Base-by-base conservation (phyloP, 2,113 vertebrate genomes). In the Falco punctatus region DNA sequence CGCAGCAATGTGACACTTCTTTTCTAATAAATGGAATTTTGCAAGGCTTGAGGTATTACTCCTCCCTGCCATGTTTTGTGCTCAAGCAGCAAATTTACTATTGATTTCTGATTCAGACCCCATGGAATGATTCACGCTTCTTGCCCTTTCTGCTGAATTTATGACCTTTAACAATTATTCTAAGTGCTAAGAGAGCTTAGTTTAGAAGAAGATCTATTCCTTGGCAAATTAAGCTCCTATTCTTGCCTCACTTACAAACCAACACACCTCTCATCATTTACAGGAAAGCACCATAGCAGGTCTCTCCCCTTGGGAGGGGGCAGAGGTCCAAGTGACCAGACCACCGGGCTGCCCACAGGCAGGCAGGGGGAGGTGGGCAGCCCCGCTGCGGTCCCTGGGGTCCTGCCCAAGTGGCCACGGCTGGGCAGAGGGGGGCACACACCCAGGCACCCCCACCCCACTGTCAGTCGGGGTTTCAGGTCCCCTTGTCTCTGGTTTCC, bases 11-110 rank as follows among this genome's bases (percentile, higher is more conserved):
- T 87, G 81, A 91, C 87, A 42, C 73, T 75, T 80, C 72, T 83
- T 79, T 86, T 59, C 86, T 80, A 81, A 96, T 64, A 95, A 42
- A 94, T 71, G 78, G 80, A 86, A 88, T 96, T 94, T 89, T 88
- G 81, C 90, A 65, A 73, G 58, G 84, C 94, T 95, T 27, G 70
- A 61, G 54, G 88, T 96, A 96, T 97, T 91, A 83, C 69, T 96
- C 92, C 78, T 93, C 70, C 35, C 91, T 95, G 86, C 90, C 85
- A 90, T 59, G 88, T 90, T 96, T 94, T 97, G 91, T 78, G 95
- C 94, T 96, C 94, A 90, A 93, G 88, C 96, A 97, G 97, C 96
- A 97, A 97, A 98, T 97, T 94, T 86, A 91, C 92, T 98, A 98
- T 98, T 3, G 97, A 98, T 98, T 97, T 96, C 97, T 96, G 90